Percentiles rank a stretch among this genome's conserved stretches.
Conservation (phyloP, 2,888 invertebrate genomes). For the Alcis repandata region DNA sequence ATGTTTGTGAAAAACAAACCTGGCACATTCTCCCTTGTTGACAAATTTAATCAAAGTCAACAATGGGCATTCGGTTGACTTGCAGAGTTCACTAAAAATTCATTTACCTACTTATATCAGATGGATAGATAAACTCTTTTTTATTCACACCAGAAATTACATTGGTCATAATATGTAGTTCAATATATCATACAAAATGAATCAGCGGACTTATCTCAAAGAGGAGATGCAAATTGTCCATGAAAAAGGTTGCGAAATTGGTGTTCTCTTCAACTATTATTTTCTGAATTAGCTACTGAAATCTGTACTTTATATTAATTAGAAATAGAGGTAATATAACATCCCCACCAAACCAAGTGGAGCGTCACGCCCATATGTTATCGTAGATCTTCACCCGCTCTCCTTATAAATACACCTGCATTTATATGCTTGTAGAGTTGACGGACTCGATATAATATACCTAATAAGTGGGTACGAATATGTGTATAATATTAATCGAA, state of each 20-base stretch:
- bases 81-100: neutral
- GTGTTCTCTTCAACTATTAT: too few relatives aligned
- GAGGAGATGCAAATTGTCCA: too few relatives aligned
- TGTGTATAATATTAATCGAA: constrained; percentile 50
- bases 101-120: too few relatives aligned
- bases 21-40: neutral
- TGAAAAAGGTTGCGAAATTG: too few relatives aligned
- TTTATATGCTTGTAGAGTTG: constrained; percentile 10
- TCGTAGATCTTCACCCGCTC: neutral
- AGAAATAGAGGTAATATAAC: neutral
- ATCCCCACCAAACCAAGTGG: neutral
- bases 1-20: neutral
- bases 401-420: neutral
- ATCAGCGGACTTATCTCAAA: too few relatives aligned
- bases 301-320: too few relatives aligned
- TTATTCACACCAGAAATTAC: too few relatives aligned
- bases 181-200: too few relatives aligned
- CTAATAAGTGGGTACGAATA: constrained; percentile 43
- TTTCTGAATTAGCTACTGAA: too few relatives aligned
- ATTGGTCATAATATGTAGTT: too few relatives aligned
- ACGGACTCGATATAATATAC: constrained; percentile 11
- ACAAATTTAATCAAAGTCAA: neutral
- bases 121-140: neutral
- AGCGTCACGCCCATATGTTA: neutral
- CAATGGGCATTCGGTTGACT: neutral